Evolutionary conservation across 2,797 vertebrate genomes (phyloP), one percentile per base, ranked within the genome.

Genomic region (Melanotaenia pygmaea): DNA sequence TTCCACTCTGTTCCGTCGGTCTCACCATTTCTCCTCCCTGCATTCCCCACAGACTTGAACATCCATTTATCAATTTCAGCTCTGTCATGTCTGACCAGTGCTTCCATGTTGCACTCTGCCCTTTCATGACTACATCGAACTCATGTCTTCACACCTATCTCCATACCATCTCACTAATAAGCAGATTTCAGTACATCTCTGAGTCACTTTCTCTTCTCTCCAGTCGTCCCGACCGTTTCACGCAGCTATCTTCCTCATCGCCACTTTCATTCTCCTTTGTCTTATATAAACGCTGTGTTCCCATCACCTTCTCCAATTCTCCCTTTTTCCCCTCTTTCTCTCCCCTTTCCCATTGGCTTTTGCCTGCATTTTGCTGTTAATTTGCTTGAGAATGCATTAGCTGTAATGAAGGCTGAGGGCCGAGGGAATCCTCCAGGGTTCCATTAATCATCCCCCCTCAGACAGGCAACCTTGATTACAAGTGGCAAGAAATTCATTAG

Each of bases 401-500:
- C 94, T 92, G 94, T 95, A 96, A 96, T 95, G 95, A 95, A 96
- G 96, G 95, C 95, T 93, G 95, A 97, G 96, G 96, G 96, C 95
- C 95, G 94, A 96, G 96, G 96, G 95, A 96, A 96, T 96, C 96
- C 96, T 97, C 95, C 94, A 95, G 96, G 96, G 96, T 91, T 95
- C 95, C 96, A 96, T 97, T 97, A 97, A 97, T 97, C 96, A 96
- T 96, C 89, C 92, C 93, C 95, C 96, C 95, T 96, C 96, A 96
- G 96, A 97, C 96, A 97, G 96, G 95, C 95, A 95, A 96, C 96
- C 96, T 96, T 97, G 96, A 97, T 97, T 97, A 97, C 96, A 97
- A 97, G 96, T 97, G 96, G 95, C 96, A 97, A 96, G 96, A 97
- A 97, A 97, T 97, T 97, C 96, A 97, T 97, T 97, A 97, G 96